Percentiles rank a stretch among this genome's conserved stretches.
Conservation (phyloP, 2,113 vertebrate genomes). For the Nerophis ophidion region DNA sequence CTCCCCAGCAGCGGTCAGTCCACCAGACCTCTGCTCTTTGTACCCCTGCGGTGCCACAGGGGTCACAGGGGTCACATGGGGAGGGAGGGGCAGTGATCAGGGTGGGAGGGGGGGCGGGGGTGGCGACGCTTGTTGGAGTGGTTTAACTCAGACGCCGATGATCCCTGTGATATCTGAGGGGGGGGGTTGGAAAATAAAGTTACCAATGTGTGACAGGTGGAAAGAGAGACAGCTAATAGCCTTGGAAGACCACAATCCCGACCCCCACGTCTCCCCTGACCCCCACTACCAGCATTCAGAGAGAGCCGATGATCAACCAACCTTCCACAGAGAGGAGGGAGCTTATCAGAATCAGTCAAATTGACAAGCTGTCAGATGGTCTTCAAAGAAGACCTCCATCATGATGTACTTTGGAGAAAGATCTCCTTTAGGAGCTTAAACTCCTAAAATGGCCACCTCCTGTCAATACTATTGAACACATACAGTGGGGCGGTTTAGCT, state of each 20-base stretch:
- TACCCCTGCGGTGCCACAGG: conserved; percentile 30
- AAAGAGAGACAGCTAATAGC: conserved; percentile 59
- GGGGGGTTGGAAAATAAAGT: conserved; percentile 55
- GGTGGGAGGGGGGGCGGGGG: conserved; percentile 21
- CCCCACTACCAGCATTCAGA: conserved; percentile 12
- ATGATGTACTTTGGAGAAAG: no score
- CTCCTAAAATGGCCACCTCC: no score
- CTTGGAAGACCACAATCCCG: conserved; percentile 13
- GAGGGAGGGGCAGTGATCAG: conserved; percentile 19
- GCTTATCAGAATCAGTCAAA: conserved; percentile 38
- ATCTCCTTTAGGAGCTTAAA: no score
- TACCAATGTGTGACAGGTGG: conserved; percentile 64
- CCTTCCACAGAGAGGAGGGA: no score
- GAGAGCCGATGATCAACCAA: neutral
- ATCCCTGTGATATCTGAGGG: conserved; percentile 48
- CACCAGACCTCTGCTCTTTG: conserved; percentile 38
- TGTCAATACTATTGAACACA: no score
- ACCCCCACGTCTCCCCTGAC: neutral
- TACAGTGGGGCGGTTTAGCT: no score
- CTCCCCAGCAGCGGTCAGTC: conserved; percentile 17
- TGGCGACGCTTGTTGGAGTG: conserved; percentile 70
- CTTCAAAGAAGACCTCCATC: neutral
- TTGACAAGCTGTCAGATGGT: conserved; percentile 16
- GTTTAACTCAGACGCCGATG: conserved; percentile 61
- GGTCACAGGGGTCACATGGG: conserved; percentile 48